Evolutionary conservation across 2,797 vertebrate genomes (phyloP), one percentile per base, ranked within the genome.

Genomic region (Aphelocoma californica): DNA sequence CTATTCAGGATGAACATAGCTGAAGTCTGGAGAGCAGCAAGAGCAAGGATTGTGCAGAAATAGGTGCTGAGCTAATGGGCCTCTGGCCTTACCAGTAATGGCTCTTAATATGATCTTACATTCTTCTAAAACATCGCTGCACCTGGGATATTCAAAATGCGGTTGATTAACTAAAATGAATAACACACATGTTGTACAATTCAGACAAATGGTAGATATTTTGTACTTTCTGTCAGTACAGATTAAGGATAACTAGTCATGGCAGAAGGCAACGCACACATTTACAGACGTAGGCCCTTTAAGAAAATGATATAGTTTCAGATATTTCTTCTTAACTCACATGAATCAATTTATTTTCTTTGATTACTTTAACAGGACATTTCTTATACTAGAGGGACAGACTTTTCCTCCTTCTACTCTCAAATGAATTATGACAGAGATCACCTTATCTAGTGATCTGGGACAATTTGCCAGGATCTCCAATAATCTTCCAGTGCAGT

Each of bases 381-480:
- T 84, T 93, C 72, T 88, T 92, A 75, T n/a, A 86, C 44, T 14
- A 70, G 51, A 92, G 62, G 77, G 77, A 90, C 38, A 90, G 23
- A 81, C 48, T 77, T 93, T 79, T 78, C 36, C 29, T 91, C 70
- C n/a, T 91, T 75, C 62, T 91, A 10, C 36, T 85, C 48, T 92
- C 75, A 74, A 74, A 74, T 78, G 85, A 94, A 70, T 96, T 90
- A 95, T 44, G 73, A 86, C 77, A 92, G 73, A 90, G 78, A 83
- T 77, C 91, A 88, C 82, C 48, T 88, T 84, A 80, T 71, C 56
- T 81, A 79, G 82, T 67, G 80, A 88, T 89, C 72, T 92, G 81
- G 67, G 86, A 93, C 64, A 75, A 72, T 73, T 83, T 95, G 38
- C 60, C 54, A 96, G 61, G 60, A 62, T 94, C 51, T 82, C 78